Evolutionary conservation across 2,797 vertebrate genomes (phyloP).

Genomic region (Dallia pectoralis): DNA sequence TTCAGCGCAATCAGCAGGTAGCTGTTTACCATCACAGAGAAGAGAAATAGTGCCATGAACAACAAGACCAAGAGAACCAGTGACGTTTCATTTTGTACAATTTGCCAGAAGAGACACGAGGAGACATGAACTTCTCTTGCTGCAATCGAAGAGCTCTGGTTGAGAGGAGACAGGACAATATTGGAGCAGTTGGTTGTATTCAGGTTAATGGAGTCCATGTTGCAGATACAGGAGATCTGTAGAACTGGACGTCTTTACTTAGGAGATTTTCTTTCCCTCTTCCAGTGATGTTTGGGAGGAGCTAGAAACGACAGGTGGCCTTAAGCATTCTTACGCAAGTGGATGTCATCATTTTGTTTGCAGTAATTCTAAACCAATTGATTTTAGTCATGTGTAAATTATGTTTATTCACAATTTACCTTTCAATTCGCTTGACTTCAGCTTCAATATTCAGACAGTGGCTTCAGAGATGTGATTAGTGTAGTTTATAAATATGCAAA

Average conservation of each 20-base stretch:
- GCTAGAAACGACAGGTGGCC: not conserved
- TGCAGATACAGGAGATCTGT: not conserved
- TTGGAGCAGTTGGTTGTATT: not conserved
- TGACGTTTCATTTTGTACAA: not conserved
- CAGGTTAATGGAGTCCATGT: not conserved
- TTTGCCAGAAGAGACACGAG: not conserved
- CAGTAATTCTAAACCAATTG: not conserved
- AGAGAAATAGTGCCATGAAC: slow-evolving; percentile 3
- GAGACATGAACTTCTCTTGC: not conserved
- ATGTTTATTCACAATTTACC: not conserved
- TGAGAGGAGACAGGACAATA: not conserved
- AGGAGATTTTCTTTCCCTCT: not conserved
- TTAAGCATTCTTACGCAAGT: not conserved
- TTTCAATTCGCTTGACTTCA: not conserved
- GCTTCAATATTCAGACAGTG: not conserved
- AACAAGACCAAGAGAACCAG: not conserved
- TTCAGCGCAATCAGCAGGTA: not conserved
- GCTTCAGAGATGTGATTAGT: not conserved
- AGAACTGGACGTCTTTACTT: not conserved
- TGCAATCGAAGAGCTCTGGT: not conserved
- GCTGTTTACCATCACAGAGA: not conserved
- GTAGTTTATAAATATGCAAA: not conserved
- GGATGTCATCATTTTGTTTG: not conserved
- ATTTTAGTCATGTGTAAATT: not conserved
- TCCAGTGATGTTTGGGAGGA: not conserved